These are phyloP conservation scores for Halcyon badia DNA, from an alignment of 2,797 vertebrate genomes.

Conservation along the genomic window DNA sequence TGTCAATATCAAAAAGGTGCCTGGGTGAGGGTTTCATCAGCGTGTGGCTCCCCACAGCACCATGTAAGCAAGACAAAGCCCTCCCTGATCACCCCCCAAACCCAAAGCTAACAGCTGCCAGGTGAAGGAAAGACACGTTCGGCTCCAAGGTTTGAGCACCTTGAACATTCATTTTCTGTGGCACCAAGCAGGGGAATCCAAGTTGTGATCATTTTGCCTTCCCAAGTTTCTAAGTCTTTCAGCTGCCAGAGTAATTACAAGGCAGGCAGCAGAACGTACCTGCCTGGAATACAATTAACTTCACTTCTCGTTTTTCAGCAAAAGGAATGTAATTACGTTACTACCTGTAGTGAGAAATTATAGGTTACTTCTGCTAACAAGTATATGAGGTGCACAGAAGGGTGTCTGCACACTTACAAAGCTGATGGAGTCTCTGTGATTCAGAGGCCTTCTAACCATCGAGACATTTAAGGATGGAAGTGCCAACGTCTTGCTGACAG, in stretches of 20 bases:
- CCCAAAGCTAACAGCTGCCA: not conserved
- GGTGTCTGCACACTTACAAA: not conserved
- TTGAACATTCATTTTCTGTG: not conserved
- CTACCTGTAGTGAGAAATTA: constrained; percentile 53
- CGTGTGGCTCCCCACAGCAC: not conserved
- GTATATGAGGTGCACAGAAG: not conserved
- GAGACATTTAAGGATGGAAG: not conserved
- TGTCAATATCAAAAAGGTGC: not conserved
- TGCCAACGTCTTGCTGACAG: not conserved
- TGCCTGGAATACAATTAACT: constrained; percentile 69
- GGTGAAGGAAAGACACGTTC: not conserved
- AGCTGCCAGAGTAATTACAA: constrained; percentile 41
- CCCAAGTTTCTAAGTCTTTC: constrained; percentile 10
- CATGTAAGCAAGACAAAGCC: not conserved
- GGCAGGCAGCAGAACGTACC: constrained; percentile 1
- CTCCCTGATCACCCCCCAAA: not conserved
- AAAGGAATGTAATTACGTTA: constrained; percentile 47
- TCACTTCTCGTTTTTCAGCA: constrained; percentile 29
- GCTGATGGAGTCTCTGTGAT: not conserved
- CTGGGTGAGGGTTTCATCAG: not conserved
- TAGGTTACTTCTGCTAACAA: constrained; percentile 20
- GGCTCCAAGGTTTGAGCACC: not conserved
- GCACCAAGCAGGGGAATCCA: not conserved
- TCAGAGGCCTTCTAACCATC: not conserved
- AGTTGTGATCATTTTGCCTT: not conserved